Evolutionary conservation across 1,140 invertebrate species (phyloP).

Genomic region (Papilio dardanus): DNA sequence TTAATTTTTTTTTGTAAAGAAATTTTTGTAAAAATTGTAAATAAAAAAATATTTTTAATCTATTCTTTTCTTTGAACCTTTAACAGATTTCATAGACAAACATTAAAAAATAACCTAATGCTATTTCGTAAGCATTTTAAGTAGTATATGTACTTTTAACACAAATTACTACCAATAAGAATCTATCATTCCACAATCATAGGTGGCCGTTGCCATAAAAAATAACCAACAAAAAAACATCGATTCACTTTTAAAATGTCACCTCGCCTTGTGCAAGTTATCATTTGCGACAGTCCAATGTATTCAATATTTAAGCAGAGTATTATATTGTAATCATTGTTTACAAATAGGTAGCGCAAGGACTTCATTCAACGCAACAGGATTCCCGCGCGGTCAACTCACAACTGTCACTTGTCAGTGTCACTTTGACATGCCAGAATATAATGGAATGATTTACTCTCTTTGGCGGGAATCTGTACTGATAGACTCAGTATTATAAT

Average conservation of each 20-base stretch:
- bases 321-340: slow-evolving; percentile 38
- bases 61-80: neutral
- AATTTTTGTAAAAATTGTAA: slow-evolving; percentile 67
- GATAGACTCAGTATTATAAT: neutral
- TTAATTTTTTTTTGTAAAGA: slow-evolving; percentile 52
- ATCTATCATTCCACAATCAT: neutral
- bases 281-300: neutral
- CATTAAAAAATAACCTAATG: neutral
- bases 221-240: neutral
- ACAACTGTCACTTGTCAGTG: neutral
- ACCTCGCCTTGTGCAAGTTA: slow-evolving; percentile 22
- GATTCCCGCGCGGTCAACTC: slow-evolving; percentile 39
- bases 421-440: neutral
- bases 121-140: too few relatives aligned
- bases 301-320: slow-evolving; percentile 9
- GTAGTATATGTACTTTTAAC: too few relatives aligned
- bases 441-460: neutral
- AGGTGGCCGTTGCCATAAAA: neutral
- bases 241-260: slow-evolving; percentile 15
- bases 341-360: slow-evolving; percentile 29
- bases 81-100: neutral
- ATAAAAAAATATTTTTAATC: slow-evolving; percentile 49
- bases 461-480: neutral
- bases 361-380: slow-evolving; percentile 29
- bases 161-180: too few relatives aligned